These are phyloP conservation scores for Mormyrops boulengeri DNA, from an alignment of 2,797 vertebrate genomes.

Conservation along the genomic window DNA sequence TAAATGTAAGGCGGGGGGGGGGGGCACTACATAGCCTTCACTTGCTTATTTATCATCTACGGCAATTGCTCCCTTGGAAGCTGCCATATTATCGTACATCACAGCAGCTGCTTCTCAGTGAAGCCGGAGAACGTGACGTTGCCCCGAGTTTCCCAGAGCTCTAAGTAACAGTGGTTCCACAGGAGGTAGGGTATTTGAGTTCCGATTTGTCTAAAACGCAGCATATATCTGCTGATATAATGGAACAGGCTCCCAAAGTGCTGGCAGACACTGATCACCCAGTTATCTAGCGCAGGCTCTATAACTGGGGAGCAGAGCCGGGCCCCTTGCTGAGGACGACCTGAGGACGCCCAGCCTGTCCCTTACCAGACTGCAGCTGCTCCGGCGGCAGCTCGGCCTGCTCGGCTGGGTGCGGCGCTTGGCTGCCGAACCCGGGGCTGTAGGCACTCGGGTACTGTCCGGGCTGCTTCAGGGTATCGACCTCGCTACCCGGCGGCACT, in stretches of 20 bases:
- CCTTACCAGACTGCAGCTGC: conserved; percentile 84
- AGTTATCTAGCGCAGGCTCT: neutral
- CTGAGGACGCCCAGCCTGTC: neutral
- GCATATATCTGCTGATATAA: neutral
- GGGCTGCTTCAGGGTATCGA: conserved; percentile 79
- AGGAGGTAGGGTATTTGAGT: neutral
- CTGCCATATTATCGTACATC: neutral
- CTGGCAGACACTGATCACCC: neutral
- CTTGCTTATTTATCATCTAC: neutral
- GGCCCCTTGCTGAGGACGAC: neutral
- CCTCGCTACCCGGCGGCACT: conserved; percentile 82
- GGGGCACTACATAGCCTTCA: neutral
- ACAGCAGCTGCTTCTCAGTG: neutral
- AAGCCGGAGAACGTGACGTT: neutral
- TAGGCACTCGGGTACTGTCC: conserved; percentile 84
- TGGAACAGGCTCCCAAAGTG: neutral
- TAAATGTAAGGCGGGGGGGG: neutral
- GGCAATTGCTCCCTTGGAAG: neutral
- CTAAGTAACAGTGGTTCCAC: neutral
- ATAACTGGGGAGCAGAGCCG: neutral
- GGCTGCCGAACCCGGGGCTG: conserved; percentile 79
- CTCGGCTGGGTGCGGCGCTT: conserved; percentile 73
- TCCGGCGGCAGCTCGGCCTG: conserved; percentile 88
- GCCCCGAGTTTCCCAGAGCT: neutral
- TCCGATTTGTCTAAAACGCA: neutral